Base-by-base conservation (phyloP, 1,140 invertebrate species). In the Bombus waltoni region DNA sequence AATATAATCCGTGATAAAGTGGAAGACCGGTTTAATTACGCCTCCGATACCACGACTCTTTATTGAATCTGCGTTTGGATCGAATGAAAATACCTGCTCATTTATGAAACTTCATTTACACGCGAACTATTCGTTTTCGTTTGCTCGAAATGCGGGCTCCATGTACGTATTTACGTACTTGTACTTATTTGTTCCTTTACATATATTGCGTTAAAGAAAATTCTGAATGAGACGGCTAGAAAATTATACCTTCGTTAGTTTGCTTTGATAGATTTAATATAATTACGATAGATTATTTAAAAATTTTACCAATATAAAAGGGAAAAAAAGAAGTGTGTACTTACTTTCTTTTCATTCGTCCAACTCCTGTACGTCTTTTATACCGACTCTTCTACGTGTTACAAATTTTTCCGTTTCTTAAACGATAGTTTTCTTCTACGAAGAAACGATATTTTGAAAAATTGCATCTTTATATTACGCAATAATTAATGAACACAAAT, bases 11-110 rank as follows among this genome's bases (percentile, higher is more conserved):
- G 1, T 15, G 62, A 35, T 68, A 35, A 79, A 79, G 42, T 47
- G 11, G 62, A 68, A 79, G 42, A 79, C 62, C 40, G 62, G 77
- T 79, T 35, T 44, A 79, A 66, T 79, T 79, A 47, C 32, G 47
- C 6, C 40, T 66, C 11, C 59, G 40, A 78, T 59, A 32, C 11
- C 32, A 53, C 47, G 18, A 53, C 47, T 53, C 38, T 66, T 66
- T 28, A 65, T 44, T 66, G n/a, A 66, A 78, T 78, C 22, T 28
- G 25, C 2, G 2, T 4, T 9, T 25, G 6, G 42, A 11, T 42
- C 2, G 28, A 3, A 68, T 8, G 57, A 38, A 78, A 25, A 40
- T 72, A 72, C 2, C n/a, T 2, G 25, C 38, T 35, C 47, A 53
- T 18, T 28, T 10, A 40, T 8, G n/a, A 53, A 53, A 25, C 38